Evolutionary conservation across 2,888 invertebrate species (phyloP), one percentile per base, ranked within the genome.

Genomic region (Drosophila conformis): DNA sequence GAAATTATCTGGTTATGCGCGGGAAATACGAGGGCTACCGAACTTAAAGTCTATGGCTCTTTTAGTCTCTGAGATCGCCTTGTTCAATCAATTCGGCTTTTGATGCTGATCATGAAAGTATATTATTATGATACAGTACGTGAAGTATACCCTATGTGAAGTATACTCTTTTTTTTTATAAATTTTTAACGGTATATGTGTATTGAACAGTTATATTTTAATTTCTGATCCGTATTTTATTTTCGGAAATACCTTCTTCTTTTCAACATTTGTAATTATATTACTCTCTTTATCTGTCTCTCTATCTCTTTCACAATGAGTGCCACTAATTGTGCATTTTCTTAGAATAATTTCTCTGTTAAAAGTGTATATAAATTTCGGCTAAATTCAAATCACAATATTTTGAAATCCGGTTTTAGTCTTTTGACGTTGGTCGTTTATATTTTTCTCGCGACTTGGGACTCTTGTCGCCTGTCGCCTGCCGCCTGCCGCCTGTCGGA

Each of bases 401-500:
- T 48, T 1, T 42, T 36, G 36, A 29, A 57, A 29, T 36, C 31
- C 13, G n/a, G 36, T 29, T 29, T 52, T 21, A 35, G 31, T 25
- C 18, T 21, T n/a, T 2, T 36, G 49, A 56, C 8, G 46, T 60
- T 62, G 21, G 57, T 57, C 25, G 25, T 46, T 25, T 46, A 46
- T 46, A 21, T 21, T 7, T 56, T 48, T 68, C 61, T 70, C 59
- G 58, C 48, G 58, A 59, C 67, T 71, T 40, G 38, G 51, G 18
- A 49, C 65, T 77, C 40, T 78, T 77, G 81, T 82, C 80, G 80
- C 72, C 72, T 80, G 81, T 82, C 82, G 80, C 72, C 70, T 80
- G 87, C 85, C 83, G 89, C 10, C 31, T 76, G 81, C 77, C 82
- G 80, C 69, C 72, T 80, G 89, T 87, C 82, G 89, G 77, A 81